Evolutionary conservation across 2,797 vertebrate species (phyloP), one percentile per base, ranked within the genome.

Genomic region (Rhynchotus rufescens): DNA sequence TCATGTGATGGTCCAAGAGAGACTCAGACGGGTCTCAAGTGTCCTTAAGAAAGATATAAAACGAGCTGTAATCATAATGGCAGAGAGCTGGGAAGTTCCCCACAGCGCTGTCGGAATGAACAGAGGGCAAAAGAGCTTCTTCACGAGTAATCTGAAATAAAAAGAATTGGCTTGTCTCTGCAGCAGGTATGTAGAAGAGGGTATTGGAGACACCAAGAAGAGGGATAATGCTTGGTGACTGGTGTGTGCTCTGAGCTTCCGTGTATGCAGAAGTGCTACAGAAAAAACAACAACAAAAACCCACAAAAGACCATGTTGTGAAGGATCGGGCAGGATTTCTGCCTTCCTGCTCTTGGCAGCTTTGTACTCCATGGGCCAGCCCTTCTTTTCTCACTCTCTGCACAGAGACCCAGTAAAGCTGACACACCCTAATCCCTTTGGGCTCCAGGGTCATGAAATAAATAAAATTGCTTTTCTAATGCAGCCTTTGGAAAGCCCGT

Each of bases 381-480:
- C 64, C 44, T 88, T 66, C 71, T 72, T 56, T 67, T 61, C 78
- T 77, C 66, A 19, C 61, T 38, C 15, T 32, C 86, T 59, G 26
- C 56, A 66, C 79, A 86, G 57, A 94, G 72, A 54, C 75, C 65
- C 22, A 10, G 68, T 14, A 14, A 95, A 91, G 78, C 4, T 75
- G 81, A 84, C 62, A 76, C 80, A 80, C 6, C 25, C 5, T 0
- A 77, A 67, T 66, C 88, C 82, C 80, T 77, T 26, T 60, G 19
- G 61, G 73, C 57, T 92, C 76, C 51, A 73, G 67, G 25, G 36
- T 87, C 36, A 49, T 84, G 81, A 91, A 94, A 89, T 64, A 93
- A 96, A 95, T 96, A 91, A 96, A 96, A 96, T 14, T 88, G 86
- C 86, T 86, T 93, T 97, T 93, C 92, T 96, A 97, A 97, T 96